phyloP scores from a whole-genome alignment of 1,140 invertebrate genomes.

The Magallana ariakensis region DNA sequence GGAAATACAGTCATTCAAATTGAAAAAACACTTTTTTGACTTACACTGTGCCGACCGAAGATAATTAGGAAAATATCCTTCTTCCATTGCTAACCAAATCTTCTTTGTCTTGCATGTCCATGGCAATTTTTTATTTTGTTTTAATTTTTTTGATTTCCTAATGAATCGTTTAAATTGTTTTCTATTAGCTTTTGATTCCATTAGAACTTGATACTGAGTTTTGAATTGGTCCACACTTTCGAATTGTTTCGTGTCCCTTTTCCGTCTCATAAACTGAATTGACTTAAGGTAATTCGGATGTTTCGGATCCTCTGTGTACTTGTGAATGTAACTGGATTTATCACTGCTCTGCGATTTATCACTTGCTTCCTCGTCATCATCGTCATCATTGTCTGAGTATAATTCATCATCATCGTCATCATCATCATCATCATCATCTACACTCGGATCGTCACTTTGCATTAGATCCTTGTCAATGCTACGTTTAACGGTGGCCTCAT shows the following conservation, averaged over 20 bases:
- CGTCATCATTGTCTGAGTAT: slow-evolving; percentile 46
- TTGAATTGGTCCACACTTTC: slow-evolving; percentile 52
- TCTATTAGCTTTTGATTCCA: slow-evolving; percentile 62
- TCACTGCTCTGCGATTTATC: slow-evolving; percentile 44
- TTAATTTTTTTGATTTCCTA: slow-evolving; percentile 59
- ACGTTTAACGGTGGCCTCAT: slow-evolving; percentile 57
- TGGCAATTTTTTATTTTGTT: slow-evolving; percentile 55
- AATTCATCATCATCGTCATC: slow-evolving; percentile 55
- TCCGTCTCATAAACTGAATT: slow-evolving; percentile 55
- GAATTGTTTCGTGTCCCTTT: slow-evolving; percentile 40
- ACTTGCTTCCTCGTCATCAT: slow-evolving; percentile 48
- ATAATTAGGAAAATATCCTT: slow-evolving; percentile 66
- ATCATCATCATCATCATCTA: slow-evolving; percentile 51
- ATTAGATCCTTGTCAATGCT: slow-evolving; percentile 46
- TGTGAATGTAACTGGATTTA: slow-evolving; percentile 18
- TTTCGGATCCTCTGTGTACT: slow-evolving; percentile 26
- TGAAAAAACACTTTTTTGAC: slow-evolving; percentile 70
- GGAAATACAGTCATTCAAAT: slow-evolving; percentile 69
- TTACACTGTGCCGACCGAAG: slow-evolving; percentile 65
- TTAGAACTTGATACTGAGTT: slow-evolving; percentile 53
- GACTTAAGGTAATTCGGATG: slow-evolving; percentile 42
- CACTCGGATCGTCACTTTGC: slow-evolving; percentile 48
- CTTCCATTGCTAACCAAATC: slow-evolving; percentile 56
- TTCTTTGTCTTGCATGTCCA: slow-evolving; percentile 70
- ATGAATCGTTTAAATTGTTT: slow-evolving; percentile 60